phyloP scores from a whole-genome alignment of 1,140 invertebrate species.

The Acyrthosiphon pisum region DNA sequence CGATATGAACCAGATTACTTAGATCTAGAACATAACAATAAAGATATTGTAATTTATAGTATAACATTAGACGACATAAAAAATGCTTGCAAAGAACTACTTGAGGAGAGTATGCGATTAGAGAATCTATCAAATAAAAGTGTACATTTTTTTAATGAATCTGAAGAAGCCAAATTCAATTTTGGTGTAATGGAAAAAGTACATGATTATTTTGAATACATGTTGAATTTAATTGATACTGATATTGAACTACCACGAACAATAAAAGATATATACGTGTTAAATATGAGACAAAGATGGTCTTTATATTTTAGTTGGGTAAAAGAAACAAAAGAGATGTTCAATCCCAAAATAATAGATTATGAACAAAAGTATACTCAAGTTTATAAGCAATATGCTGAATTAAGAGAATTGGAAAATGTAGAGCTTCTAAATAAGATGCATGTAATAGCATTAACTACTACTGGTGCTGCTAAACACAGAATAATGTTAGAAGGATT shows the following conservation, averaged over 20 bases:
- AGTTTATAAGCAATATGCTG: constrained; percentile 30
- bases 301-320: constrained; percentile 30
- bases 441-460: constrained; percentile 77
- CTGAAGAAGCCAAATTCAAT: constrained; percentile 1
- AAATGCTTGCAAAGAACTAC: constrained; percentile 4
- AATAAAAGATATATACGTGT: background rate
- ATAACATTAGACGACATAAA: constrained; percentile 9
- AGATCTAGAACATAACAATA: background rate
- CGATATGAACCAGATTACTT: background rate
- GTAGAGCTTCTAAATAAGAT: constrained; percentile 58
- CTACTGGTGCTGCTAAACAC: constrained; percentile 75
- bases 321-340: background rate
- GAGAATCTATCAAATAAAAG: background rate
- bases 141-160: background rate
- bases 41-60: constrained; percentile 25
- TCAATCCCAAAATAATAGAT: constrained; percentile 1
- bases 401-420: constrained; percentile 53
- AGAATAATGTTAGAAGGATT: constrained; percentile 70
- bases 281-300: constrained; percentile 44
- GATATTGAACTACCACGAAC: background rate
- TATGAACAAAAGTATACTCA: background rate
- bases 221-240: constrained; percentile 11
- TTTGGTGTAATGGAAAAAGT: constrained; percentile 14
- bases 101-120: background rate
- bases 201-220: background rate